Evolutionary conservation across 2,888 invertebrate species (phyloP), one percentile per base, ranked within the genome.

Genomic region (Danaus chrysippus): DNA sequence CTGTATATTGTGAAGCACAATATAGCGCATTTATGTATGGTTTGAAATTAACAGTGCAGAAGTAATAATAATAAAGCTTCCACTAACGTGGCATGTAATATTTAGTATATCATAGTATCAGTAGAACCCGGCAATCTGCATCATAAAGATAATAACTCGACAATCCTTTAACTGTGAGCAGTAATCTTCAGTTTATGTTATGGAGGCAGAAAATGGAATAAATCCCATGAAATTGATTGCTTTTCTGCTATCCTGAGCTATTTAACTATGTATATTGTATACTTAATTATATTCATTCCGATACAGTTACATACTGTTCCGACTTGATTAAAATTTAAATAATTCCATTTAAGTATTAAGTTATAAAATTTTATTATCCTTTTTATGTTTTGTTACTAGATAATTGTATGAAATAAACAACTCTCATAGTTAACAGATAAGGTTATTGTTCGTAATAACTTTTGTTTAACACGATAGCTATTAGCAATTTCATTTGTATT

Each of bases 111-210:
- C 49, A 49, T 49, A 17, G 10, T 17, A 60, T 41, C 49, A 42
- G 55, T 55, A 56, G 44, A 49, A 62, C 42, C 55, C 52, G 42
- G 43, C 53, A 43, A 49, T 55, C 17, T 49, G 17, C 59, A 53
- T 49, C 49, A 17, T 56, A 56, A 56, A 59, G 56, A 63, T 59
- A 59, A 62, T 62, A 59, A 59, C 59, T 63, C 63, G 41, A 59
- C 43, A 62, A 62, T 49, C 23, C 42, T 42, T 46, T 58, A 63
- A 63, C 59, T 53, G 44, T 46, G 59, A 59, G 23, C 59, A 52
- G 46, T 63, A 56, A 63, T 63, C 59, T 59, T 56, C 41, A 59
- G 54, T 63, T 63, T 63, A 63, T 63, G 63, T 63, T 63, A 56
- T 59, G 63, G 59, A 63, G 56, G 56, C 53, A 63, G 59, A 19